Percentiles rank a stretch among this genome's conserved stretches.
Evolutionary conservation across 2,888 invertebrate genomes (phyloP).

Genomic region (Barypeithes pellucidus): DNA sequence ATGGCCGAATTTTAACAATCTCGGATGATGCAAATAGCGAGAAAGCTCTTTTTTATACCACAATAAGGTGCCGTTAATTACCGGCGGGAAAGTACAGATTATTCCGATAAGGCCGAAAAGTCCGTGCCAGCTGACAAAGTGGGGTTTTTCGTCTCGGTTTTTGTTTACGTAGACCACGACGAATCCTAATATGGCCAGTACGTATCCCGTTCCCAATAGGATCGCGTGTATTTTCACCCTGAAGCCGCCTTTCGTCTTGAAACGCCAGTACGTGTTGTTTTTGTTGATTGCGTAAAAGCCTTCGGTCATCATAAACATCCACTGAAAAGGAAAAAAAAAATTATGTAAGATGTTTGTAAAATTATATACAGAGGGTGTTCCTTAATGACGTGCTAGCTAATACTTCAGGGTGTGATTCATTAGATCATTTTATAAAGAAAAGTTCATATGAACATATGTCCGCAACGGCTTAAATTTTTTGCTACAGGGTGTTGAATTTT

Average conservation of each 20-base stretch:
- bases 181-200: constrained; percentile 62
- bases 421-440: too few species aligned
- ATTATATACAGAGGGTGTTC: too few species aligned
- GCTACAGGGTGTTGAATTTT: too few species aligned
- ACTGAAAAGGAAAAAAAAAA: constrained; percentile 62
- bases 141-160: constrained; percentile 62
- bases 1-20: constrained; percentile 60
- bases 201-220: constrained; percentile 60
- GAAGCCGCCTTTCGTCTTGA: constrained; percentile 56
- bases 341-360: background rate
- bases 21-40: constrained; percentile 55
- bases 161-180: constrained; percentile 63
- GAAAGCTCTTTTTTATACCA: constrained; percentile 63
- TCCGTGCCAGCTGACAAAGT: constrained; percentile 67
- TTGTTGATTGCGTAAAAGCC: constrained; percentile 64
- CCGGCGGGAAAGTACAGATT: constrained; percentile 60
- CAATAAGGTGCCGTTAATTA: constrained; percentile 63
- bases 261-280: constrained; percentile 63
- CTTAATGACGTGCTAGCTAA: too few species aligned
- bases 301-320: constrained; percentile 67
- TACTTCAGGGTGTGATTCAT: too few species aligned
- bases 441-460: too few species aligned
- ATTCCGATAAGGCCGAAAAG: constrained; percentile 64
- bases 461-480: too few species aligned
- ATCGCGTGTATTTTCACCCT: constrained; percentile 65